A percentile compares a stretch with the other conserved stretches of the same genome.
These are phyloP conservation scores for Cheilosia soror DNA, from an alignment of 2,888 invertebrate genomes.

Conservation along the genomic window DNA sequence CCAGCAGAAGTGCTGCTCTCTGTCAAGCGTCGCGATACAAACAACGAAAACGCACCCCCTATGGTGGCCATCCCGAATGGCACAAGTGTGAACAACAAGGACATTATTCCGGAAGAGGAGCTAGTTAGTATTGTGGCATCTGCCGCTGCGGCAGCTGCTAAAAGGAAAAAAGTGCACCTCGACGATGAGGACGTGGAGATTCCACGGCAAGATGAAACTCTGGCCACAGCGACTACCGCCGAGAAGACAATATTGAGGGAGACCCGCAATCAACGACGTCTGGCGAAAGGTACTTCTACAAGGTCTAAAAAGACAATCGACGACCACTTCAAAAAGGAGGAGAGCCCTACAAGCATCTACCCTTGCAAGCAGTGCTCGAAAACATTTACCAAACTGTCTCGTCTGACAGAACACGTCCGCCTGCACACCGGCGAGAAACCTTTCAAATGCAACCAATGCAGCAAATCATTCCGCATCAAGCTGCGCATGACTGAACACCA, in stretches of 20 bases:
- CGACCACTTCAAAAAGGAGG: conserved; percentile 29
- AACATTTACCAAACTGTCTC: conserved; percentile 79
- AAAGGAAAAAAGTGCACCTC: conserved; percentile 4
- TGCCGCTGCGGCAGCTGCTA: background rate
- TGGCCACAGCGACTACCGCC: conserved; percentile 28
- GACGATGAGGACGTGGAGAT: conserved; percentile 9
- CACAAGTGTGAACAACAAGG: conserved; percentile 40
- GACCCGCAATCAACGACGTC: conserved; percentile 3
- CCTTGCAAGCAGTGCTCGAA: conserved; percentile 79
- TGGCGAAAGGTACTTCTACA: background rate
- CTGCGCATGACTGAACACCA: conserved; percentile 81
- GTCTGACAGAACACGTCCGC: conserved; percentile 81
- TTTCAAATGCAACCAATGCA: conserved; percentile 79
- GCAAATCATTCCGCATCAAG: conserved; percentile 80
- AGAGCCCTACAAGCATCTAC: background rate
- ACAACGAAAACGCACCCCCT: conserved; percentile 75
- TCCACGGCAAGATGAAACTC: conserved; percentile 73
- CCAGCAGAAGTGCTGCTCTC: conserved; percentile 28
- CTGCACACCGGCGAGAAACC: conserved; percentile 83
- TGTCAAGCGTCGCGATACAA: conserved; percentile 11
- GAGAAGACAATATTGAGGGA: background rate
- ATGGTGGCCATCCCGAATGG: conserved; percentile 77
- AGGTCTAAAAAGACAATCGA: conserved; percentile 3
- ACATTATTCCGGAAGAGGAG: conserved; percentile 74
- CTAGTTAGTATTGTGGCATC: conserved; percentile 58